phyloP scores from a whole-genome alignment of 2,113 vertebrate species.

The Mobula birostris region DNA sequence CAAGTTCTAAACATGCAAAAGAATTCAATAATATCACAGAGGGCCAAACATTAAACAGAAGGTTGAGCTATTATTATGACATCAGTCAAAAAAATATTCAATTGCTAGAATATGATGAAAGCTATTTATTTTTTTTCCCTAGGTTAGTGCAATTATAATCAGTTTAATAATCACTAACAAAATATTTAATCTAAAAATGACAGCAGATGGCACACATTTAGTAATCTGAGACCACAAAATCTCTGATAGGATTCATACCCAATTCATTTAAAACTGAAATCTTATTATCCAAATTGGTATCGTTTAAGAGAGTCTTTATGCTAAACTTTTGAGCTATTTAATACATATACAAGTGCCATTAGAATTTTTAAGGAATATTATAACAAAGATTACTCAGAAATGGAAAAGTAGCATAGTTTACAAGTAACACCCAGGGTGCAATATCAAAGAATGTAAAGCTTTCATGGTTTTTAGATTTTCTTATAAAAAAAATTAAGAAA shows the following conservation, averaged over 20 bases:
- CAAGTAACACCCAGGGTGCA: no score
- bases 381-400: not conserved
- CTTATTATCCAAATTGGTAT: not conserved
- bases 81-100: not conserved
- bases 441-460: not conserved
- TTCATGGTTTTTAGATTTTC: not conserved
- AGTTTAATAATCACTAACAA: not conserved
- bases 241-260: not conserved
- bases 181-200: not conserved
- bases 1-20: constrained; percentile 7
- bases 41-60: not conserved
- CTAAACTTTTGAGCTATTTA: not conserved
- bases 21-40: not conserved
- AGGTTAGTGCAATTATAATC: not conserved
- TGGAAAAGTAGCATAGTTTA: not conserved
- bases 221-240: constrained; percentile 7
- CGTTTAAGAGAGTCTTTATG: not conserved
- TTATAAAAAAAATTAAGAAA: not conserved
- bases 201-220: not conserved
- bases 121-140: not conserved
- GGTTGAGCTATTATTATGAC: not conserved
- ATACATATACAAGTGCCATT: not conserved
- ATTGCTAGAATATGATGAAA: not conserved
- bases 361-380: not conserved
- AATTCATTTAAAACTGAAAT: not conserved